Evolutionary conservation across 2,113 vertebrate genomes (phyloP).

Genomic region (Acanthochromis polyacanthus): DNA sequence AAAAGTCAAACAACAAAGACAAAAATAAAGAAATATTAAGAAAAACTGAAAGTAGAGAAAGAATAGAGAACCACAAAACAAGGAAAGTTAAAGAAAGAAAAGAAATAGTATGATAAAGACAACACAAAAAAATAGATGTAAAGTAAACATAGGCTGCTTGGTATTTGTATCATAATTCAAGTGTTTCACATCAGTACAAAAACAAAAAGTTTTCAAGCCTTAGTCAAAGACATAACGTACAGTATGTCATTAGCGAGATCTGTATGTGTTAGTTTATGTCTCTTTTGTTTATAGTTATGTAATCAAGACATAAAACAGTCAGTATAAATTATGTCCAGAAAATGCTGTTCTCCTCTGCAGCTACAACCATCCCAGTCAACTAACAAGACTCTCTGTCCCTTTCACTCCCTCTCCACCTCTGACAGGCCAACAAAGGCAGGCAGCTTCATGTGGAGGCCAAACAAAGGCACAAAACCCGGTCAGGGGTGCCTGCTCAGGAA

Average conservation of each 20-base stretch:
- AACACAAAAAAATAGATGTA: no score
- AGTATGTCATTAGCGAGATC: neutral
- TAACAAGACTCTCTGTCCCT: slow-evolving; percentile 45
- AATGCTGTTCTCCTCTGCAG: slow-evolving; percentile 26
- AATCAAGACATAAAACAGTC: slow-evolving; percentile 44
- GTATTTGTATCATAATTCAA: neutral
- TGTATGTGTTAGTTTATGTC: slow-evolving; percentile 7
- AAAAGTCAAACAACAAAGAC: no score
- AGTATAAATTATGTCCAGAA: slow-evolving; percentile 45
- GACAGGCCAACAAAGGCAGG: slow-evolving; percentile 75
- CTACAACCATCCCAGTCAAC: slow-evolving; percentile 19
- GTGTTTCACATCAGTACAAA: no score
- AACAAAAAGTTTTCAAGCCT: neutral
- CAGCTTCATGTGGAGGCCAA: slow-evolving; percentile 60
- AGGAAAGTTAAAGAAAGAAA: no score
- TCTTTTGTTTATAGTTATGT: slow-evolving; percentile 37
- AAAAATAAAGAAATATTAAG: no score
- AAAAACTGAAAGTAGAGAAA: no score
- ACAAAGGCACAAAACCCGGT: slow-evolving; percentile 75
- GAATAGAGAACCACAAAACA: no score
- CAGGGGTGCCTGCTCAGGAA: slow-evolving; percentile 60
- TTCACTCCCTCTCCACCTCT: slow-evolving; percentile 55
- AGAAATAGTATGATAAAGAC: no score
- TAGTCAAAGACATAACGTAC: neutral
- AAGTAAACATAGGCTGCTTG: neutral